Evolutionary conservation across 2,113 vertebrate species (phyloP), one percentile per base, ranked within the genome.

Genomic region (Sporophila hypoxantha): DNA sequence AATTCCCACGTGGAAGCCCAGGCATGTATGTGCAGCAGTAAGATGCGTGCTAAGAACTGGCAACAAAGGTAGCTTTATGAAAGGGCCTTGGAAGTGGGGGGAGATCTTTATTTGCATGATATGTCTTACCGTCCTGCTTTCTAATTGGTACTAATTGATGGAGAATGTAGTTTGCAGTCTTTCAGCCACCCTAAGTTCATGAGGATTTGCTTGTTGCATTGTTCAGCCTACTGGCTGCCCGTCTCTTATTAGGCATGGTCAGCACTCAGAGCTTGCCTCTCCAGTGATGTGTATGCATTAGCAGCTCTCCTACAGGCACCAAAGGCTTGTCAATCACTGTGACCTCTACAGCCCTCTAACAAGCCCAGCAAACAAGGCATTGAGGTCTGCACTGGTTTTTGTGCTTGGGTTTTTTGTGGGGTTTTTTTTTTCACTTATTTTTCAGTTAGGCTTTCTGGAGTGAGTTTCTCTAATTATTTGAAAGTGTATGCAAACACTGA

Each of bases 401-500:
- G 29, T 52, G 14, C 12, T 47, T 26, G 25, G 5, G 1, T 25
- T 14, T 22, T 47, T 82, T 89, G 9, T 34, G 10, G 37, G 37
- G 5, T 7, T 27, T 92, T 92, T 92, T 93, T 91, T 93, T 91
- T 92, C 92, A 14, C 26, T 92, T 73, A 25, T 89, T 84, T 61
- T 91, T 76, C 80, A 82, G 57, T 74, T 47, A 87, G 76, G 71
- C 88, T 95, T 95, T 94, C 86, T 93, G 9, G 86, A 96, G 67
- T 90, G 82, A 90, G 85, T 87, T 95, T 97, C 93, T 94, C 93
- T 97, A 96, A 97, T 97, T 97, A 96, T 93, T 91, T 76, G 46
- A 82, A 95, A 97, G 92, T 95, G 94, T 97, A 96, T 97, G 95
- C 95, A 97, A 97, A 97, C 96, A 97, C 74, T 95, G 96, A 95